Evolutionary conservation across 2,888 invertebrate genomes (phyloP), one percentile per base, ranked within the genome.

Genomic region (Lasioglossum zephyrum): DNA sequence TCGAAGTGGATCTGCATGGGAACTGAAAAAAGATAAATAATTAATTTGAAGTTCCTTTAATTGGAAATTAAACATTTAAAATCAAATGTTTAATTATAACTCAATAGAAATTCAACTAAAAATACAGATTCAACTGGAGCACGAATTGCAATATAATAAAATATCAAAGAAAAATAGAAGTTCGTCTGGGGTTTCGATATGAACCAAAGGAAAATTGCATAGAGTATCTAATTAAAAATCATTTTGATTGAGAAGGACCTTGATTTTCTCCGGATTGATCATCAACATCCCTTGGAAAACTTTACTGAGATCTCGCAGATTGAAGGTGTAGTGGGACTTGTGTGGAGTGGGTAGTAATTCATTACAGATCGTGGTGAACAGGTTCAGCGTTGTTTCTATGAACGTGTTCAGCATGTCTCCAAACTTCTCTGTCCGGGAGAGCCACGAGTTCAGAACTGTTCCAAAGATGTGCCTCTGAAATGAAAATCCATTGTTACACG

Each of bases 321-420:
- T 99, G 95, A 98, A 99, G 0, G 98, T 97, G 92, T 99, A 99
- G 95, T 98, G 98, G 0, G 98, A 98, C 94, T 98, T 98, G 39
- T 98, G 96, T 0, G 99, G 98, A 0, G 98, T 99, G 0, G 99
- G 98, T 18, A 98, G 95, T 81, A 99, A 95, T 91, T 97, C 97
- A 11, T 96, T 95, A 60, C 97, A 96, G 83, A 97, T 96, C 0
- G 96, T 96, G 72, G 95, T 95, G 95, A 97, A 98, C 16, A 98
- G 96, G 3, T 96, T 96, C 85, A 98, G 95, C 0, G 97, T 97
- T 0, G 97, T 96, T 57, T 96, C 95, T 0, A 98, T 96, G 88
- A 98, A 95, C 0, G 96, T 95, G 8, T 95, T 95, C 36, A 92
- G 81, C 60, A 94, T 90, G 22, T 90, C 78, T 1, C 72, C 82